Base-by-base conservation (phyloP, 1,140 invertebrate genomes). In the Heliconius hewitsoni region DNA sequence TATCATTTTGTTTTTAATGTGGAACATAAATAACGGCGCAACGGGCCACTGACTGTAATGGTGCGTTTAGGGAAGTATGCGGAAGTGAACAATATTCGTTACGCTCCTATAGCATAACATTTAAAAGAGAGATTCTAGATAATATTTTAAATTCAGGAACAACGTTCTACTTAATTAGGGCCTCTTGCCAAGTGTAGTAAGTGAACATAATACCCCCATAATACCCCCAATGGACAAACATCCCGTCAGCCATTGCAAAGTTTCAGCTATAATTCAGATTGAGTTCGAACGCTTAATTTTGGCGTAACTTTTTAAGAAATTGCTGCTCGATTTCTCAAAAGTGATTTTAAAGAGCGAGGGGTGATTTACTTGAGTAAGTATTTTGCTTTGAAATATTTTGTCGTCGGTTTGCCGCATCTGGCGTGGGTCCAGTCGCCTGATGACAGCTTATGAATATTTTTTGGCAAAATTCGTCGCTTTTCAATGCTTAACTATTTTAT, bases 1-100 rank as follows among this genome's bases (percentile, higher is more conserved):
- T 93, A 94, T 93, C 91, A 94, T 94, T 94, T 92, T 90, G 89
- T 93, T 94, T 94, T 94, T 94, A 94, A 94, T 94, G 91, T 85
- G 86, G 86, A 82, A 78, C 89, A 93, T 94, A 93, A 94, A 93
- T 94, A 94, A 93, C 89, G 75, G 79, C 83, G 86, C 89, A 89
- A 89, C 86, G 89, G 87, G 89, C 86, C 83, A 90, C 79, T 89
- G 89, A 89, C 90, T 90, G 90, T 91, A 92, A 94, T 93, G 90
- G 90, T 81, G 83, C 87, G 84, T 88, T 91, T 93, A 91, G 86
- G 89, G 84, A 86, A 91, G 89, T 88, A 85, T 87, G 87, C 87
- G 89, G 88, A 91, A 91, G 86, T 86, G 82, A 82, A 81, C 86
- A 90, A 86, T 90, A 86, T 89, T 87, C 87, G 82, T 87, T 88